Evolutionary conservation across 2,888 invertebrate genomes (phyloP).

Genomic region (Stomorhina lunata): DNA sequence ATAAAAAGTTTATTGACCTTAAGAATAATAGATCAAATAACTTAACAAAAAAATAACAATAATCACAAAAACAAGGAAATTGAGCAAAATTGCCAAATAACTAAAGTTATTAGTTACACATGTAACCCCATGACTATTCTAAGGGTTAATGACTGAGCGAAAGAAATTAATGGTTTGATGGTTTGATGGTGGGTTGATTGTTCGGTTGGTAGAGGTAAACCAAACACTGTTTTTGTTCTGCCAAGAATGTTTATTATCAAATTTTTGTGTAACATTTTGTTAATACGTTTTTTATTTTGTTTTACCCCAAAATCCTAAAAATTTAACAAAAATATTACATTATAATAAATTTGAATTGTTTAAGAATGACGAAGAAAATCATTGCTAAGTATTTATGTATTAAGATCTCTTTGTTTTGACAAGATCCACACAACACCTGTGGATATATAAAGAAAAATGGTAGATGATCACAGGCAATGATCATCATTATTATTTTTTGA

Average conservation of each 20-base stretch:
- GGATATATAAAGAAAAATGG: slow-evolving; percentile 6
- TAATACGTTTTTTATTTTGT: neutral
- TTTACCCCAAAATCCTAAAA: slow-evolving; percentile 6
- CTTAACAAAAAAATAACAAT: neutral
- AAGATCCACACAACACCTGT: slow-evolving; percentile 13
- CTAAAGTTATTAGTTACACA: neutral
- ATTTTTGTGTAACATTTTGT: neutral
- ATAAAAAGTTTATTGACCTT: slow-evolving; percentile 28
- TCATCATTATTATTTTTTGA: neutral
- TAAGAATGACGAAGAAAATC: slow-evolving; percentile 2
- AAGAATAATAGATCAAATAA: neutral
- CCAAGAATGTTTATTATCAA: slow-evolving; percentile 20
- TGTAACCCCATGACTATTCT: neutral
- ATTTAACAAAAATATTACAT: slow-evolving; percentile 22
- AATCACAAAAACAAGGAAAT: neutral
- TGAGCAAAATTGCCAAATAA: neutral
- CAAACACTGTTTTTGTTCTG: slow-evolving; percentile 36
- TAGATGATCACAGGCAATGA: neutral
- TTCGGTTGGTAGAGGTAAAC: neutral
- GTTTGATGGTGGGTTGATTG: neutral
- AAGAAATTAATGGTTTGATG: neutral
- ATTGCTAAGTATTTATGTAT: neutral
- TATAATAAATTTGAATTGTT: slow-evolving; percentile 4
- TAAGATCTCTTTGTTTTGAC: neutral
- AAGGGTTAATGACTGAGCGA: slow-evolving; percentile 50